Base-by-base conservation (phyloP, 2,113 vertebrate genomes). In the Clarias batrachus region DNA sequence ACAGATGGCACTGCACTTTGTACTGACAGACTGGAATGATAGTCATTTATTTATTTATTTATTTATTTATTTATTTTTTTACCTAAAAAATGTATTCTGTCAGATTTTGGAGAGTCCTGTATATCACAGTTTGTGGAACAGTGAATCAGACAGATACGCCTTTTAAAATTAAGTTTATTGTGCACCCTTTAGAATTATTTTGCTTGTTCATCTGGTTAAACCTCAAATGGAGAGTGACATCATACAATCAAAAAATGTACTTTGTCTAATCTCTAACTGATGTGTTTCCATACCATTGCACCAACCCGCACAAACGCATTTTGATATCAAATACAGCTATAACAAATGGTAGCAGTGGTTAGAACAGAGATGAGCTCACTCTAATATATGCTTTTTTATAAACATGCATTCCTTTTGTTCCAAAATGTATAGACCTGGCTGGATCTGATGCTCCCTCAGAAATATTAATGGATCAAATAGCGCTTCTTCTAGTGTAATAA, bases 211-310 rank as follows among this genome's bases (percentile, higher is more conserved):
- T 48, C 9, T 73, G 33, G 19, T 23, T 2, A 48, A 73, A 73
- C 12, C 23, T 52, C 11, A 54, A 52, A 76, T 14, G 23, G 3
- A 41, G 19, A 8, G 88, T 89, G 89, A 86, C 12, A 6, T 56
- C 68, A 54, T 30, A 78, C 17, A n/a, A 87, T 71, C 0, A 19
- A 10, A 7, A 48, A 4, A 76, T 76, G 23, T 25, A 48, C 52
- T 74, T 48, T 52, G 37, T 74, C 37, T 25, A 11, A 48, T 74
- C 48, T 52, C 25, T 48, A 73, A 70, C 66, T 33, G 30, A 30
- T 19, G 3, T 10, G 16, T 71, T 48, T 37, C 9, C 10, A 48
- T 73, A 48, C 3, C 37, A 48, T 11, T 41, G 37, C 37, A 73
- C 21, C 70, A 48, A 37, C 17, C 9, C 70, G 1, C 27, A 17